These are phyloP conservation scores for Tenebrosternarchus preto DNA, from an alignment of 2,113 vertebrate species.

Conservation along the genomic window DNA sequence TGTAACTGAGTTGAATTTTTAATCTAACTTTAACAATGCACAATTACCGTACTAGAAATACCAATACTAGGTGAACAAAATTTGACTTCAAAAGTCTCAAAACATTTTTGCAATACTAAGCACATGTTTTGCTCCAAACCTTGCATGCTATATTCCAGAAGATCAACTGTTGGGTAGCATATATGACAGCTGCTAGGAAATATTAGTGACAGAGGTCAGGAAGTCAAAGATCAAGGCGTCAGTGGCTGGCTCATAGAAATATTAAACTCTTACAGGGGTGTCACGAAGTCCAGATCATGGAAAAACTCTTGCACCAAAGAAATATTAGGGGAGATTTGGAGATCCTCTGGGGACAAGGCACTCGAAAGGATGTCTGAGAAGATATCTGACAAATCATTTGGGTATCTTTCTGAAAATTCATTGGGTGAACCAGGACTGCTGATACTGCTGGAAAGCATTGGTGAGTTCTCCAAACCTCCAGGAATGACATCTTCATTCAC, in stretches of 20 bases:
- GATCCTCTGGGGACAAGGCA: background rate
- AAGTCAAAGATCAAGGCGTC: constrained; percentile 11
- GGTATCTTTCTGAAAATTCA: background rate
- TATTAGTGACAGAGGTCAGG: background rate
- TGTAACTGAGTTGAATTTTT: too few species aligned
- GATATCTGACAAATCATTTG: background rate
- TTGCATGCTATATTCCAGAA: too few species aligned
- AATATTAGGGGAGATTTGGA: constrained; percentile 20
- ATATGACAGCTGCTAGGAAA: too few species aligned
- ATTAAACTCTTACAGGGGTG: background rate
- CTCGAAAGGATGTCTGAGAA: background rate
- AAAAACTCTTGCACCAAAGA: constrained; percentile 23
- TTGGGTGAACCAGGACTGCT: background rate
- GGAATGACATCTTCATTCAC: background rate
- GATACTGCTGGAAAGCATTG: constrained; percentile 35
- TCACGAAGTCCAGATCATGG: constrained; percentile 27
- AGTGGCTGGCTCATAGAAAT: background rate
- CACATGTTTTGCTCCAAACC: too few species aligned
- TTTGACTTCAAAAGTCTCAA: too few species aligned
- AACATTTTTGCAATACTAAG: too few species aligned
- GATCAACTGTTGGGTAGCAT: too few species aligned
- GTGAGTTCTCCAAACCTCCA: constrained; percentile 1
- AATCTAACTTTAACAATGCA: too few species aligned
- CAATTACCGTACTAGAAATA: too few species aligned
- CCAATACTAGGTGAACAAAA: too few species aligned